Percentiles rank a stretch among this genome's conserved stretches.
Evolutionary conservation across 1,140 invertebrate species (phyloP).

Genomic region (Anadara kagoshimensis): DNA sequence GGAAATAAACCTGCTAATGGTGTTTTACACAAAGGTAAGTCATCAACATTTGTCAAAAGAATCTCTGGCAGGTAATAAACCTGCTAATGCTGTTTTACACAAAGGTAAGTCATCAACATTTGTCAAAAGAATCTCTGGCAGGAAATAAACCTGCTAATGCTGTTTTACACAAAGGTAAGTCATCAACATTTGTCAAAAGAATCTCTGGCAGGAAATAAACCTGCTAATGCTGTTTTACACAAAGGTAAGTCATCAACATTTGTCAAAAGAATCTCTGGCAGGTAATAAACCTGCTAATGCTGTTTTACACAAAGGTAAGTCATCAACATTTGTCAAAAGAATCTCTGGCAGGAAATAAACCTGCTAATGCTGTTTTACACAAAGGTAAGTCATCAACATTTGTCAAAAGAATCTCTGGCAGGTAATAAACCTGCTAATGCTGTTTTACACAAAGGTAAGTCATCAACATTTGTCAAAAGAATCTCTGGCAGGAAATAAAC

Average conservation of each 20-base stretch:
- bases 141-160: slow-evolving; percentile 99
- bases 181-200: slow-evolving; percentile 98
- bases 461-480: slow-evolving; percentile 98
- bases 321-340: slow-evolving; percentile 98
- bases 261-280: slow-evolving; percentile 96
- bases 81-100: slow-evolving; percentile 97
- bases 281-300: slow-evolving; percentile 99
- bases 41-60: slow-evolving; percentile 98
- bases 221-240: slow-evolving; percentile 97
- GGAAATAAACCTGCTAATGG: slow-evolving; percentile 99
- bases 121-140: slow-evolving; percentile 96
- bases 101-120: slow-evolving; percentile 93
- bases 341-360: slow-evolving; percentile 97
- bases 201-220: slow-evolving; percentile 97
- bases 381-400: slow-evolving; percentile 96
- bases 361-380: slow-evolving; percentile 97
- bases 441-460: slow-evolving; percentile 95
- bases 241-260: slow-evolving; percentile 96
- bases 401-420: slow-evolving; percentile 96
- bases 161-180: slow-evolving; percentile 95
- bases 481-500: slow-evolving; percentile 97
- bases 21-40: slow-evolving; percentile 93
- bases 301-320: slow-evolving; percentile 95
- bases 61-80: slow-evolving; percentile 97
- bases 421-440: slow-evolving; percentile 99